Conservation (phyloP, 2,113 vertebrate genomes). For the Rattus rattus region DNA sequence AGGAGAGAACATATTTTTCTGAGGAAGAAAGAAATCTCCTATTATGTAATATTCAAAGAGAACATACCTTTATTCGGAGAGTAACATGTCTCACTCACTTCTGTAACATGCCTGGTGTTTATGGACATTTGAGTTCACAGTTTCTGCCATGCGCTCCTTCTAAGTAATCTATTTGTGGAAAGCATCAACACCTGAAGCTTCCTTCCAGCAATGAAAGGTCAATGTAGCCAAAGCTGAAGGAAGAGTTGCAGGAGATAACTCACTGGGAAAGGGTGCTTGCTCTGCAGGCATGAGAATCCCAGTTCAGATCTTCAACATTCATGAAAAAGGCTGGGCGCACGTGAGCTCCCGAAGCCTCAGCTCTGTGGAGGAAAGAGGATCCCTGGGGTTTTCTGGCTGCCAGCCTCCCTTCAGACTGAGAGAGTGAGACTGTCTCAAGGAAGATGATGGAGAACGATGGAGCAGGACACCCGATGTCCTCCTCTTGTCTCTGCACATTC, state of each 20-base stretch:
- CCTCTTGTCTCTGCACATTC: not conserved
- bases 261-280: not conserved
- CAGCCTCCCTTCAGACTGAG: not conserved
- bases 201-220: not conserved
- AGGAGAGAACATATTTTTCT: slow-evolving; percentile 11
- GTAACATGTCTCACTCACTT: not conserved
- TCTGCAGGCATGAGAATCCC: not conserved
- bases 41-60: not conserved
- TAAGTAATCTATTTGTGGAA: not conserved
- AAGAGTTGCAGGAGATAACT: not conserved
- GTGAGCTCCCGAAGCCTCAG: not conserved
- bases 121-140: slow-evolving; percentile 13
- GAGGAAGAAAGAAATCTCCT: slow-evolving; percentile 39
- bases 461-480: not conserved
- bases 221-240: slow-evolving; percentile 14
- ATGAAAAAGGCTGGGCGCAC: not conserved
- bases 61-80: not conserved
- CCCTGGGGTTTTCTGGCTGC: not conserved
- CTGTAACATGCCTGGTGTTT: slow-evolving; percentile 31
- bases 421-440: not conserved
- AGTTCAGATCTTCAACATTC: not conserved
- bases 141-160: not conserved
- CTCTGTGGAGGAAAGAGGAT: not conserved
- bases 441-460: not conserved
- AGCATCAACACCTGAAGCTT: not conserved